A percentile compares a stretch with the other conserved stretches of the same genome.
These are phyloP conservation scores for Leucosticte australis DNA, from an alignment of 2,113 vertebrate species.

Conservation along the genomic window DNA sequence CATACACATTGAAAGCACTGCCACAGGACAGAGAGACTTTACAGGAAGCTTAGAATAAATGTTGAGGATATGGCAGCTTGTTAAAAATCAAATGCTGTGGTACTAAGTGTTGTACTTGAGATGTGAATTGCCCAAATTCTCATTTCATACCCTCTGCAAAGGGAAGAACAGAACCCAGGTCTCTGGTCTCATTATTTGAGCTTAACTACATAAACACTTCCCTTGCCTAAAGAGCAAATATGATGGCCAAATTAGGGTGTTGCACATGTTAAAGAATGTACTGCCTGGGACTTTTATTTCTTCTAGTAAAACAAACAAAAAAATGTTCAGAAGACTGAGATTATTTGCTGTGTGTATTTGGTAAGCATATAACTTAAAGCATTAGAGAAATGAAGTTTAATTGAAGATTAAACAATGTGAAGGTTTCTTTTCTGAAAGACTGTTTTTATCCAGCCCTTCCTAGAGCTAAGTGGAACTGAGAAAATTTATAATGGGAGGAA, in stretches of 20 bases:
- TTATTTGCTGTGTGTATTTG: background rate
- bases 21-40: background rate
- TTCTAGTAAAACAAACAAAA: background rate
- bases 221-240: background rate
- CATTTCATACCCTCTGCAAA: background rate
- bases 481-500: background rate
- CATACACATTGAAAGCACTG: background rate
- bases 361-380: background rate
- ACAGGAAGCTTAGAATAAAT: background rate
- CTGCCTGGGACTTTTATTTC: background rate
- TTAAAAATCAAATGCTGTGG: background rate
- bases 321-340: background rate
- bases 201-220: background rate
- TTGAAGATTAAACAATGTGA: background rate
- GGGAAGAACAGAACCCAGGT: background rate
- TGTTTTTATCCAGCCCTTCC: background rate
- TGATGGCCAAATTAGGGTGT: background rate
- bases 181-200: background rate
- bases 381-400: background rate
- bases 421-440: background rate
- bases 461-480: background rate
- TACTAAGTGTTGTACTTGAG: background rate
- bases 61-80: background rate
- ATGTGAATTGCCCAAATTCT: background rate
- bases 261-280: background rate